Percentiles rank a stretch among this genome's conserved stretches.
These are phyloP conservation scores for Noctua fimbriata DNA, from an alignment of 2,888 invertebrate genomes.

Conservation along the genomic window DNA sequence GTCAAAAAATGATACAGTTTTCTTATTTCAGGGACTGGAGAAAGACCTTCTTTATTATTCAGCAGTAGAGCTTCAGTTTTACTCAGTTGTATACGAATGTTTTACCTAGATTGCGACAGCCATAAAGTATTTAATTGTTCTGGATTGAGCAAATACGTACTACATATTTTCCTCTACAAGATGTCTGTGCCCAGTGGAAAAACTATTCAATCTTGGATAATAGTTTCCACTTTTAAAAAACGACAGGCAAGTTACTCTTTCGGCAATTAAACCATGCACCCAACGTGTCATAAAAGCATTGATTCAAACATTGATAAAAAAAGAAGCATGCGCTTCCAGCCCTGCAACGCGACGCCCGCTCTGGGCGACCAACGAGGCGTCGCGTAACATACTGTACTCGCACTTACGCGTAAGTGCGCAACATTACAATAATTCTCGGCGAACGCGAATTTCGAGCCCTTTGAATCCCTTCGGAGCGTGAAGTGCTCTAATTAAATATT, in stretches of 20 bases:
- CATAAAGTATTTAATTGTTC: not conserved
- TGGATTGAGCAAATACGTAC: not conserved
- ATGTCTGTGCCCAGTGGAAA: not conserved
- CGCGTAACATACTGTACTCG: slow-evolving; percentile 59
- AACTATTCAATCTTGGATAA: not conserved
- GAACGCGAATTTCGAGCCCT: slow-evolving; percentile 63
- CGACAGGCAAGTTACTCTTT: not conserved
- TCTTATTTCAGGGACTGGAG: slow-evolving; percentile 41
- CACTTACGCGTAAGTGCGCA: slow-evolving; percentile 62
- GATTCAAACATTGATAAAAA: slow-evolving; percentile 6
- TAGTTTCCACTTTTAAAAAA: not conserved
- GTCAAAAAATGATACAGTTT: slow-evolving; percentile 52
- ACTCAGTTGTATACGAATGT: slow-evolving; percentile 9
- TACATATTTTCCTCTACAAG: not conserved
- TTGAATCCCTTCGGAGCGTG: slow-evolving; percentile 65
- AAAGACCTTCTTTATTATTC: slow-evolving; percentile 32
- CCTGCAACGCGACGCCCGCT: slow-evolving; percentile 37
- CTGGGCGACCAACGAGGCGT: slow-evolving; percentile 54
- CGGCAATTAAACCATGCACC: not conserved
- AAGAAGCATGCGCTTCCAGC: slow-evolving; percentile 27
- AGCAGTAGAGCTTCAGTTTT: slow-evolving; percentile 20
- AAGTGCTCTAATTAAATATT: slow-evolving; percentile 70
- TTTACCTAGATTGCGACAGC: not conserved
- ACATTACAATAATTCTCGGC: slow-evolving; percentile 66
- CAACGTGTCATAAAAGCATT: not conserved